phyloP scores from a whole-genome alignment of 2,888 invertebrate species.

The Entomobrya proxima region DNA sequence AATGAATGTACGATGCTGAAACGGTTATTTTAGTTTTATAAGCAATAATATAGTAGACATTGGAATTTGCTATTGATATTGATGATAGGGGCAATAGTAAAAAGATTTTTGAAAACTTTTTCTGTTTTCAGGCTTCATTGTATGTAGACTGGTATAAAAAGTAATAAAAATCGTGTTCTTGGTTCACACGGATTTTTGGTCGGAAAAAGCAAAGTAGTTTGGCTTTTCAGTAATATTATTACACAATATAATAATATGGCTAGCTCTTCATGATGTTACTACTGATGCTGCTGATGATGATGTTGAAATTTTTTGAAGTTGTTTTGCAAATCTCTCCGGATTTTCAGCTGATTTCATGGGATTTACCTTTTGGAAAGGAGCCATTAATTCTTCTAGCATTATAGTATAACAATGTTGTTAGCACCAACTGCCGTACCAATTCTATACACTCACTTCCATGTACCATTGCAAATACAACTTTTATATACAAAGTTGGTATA shows the following conservation, averaged over 20 bases:
- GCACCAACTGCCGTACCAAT: constrained; percentile 13
- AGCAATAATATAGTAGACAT: neutral
- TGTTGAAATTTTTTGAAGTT: constrained; percentile 55
- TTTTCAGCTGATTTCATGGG: constrained; percentile 65
- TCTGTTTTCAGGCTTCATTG: neutral
- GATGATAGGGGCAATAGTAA: constrained; percentile 15
- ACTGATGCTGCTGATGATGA: neutral
- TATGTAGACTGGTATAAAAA: constrained; percentile 9
- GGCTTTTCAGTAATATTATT: constrained; percentile 14
- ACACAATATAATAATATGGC: constrained; percentile 23
- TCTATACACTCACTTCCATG: neutral
- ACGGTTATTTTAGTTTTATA: neutral
- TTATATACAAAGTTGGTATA: neutral
- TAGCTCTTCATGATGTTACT: constrained; percentile 13
- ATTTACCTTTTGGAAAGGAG: constrained; percentile 66
- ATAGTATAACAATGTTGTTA: constrained; percentile 46
- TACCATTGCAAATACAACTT: neutral
- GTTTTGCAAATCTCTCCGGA: constrained; percentile 67
- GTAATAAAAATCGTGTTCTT: constrained; percentile 12
- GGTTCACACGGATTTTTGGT: constrained; percentile 17
- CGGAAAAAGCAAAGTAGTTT: constrained; percentile 8
- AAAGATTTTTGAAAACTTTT: constrained; percentile 2
- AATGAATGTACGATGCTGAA: neutral
- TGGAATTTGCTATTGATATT: neutral
- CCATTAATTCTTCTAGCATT: constrained; percentile 60